Evolutionary conservation across 1,140 invertebrate species (phyloP).

Genomic region (Antheraea mylitta): DNA sequence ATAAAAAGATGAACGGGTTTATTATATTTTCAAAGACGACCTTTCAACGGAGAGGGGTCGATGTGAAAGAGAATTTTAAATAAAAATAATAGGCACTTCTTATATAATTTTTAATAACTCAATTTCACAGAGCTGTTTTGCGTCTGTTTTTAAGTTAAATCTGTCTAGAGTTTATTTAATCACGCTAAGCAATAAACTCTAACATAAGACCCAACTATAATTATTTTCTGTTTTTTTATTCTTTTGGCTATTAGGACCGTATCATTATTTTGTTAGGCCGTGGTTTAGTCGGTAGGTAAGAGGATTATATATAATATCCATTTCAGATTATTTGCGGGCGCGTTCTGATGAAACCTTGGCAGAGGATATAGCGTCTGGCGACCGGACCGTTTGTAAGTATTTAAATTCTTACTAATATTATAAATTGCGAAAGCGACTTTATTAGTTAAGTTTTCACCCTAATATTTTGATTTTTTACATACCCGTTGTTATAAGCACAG

Average conservation of each 20-base stretch:
- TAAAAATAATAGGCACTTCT: constrained; percentile 9
- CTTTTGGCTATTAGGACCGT: background rate
- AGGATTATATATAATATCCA: background rate
- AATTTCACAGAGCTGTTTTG: background rate
- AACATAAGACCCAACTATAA: too few relatives aligned
- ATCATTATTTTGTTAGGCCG: too few relatives aligned
- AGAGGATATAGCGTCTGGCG: constrained; percentile 33
- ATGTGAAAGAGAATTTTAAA: constrained; percentile 20
- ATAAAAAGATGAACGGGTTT: constrained; percentile 20
- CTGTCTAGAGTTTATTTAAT: background rate
- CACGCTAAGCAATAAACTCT: background rate
- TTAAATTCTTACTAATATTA: too few relatives aligned
- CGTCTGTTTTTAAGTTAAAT: background rate
- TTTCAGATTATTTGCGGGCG: constrained; percentile 54
- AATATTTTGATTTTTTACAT: too few relatives aligned
- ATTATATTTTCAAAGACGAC: constrained; percentile 21
- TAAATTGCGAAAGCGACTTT: too few relatives aligned
- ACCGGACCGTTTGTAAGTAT: constrained; percentile 56
- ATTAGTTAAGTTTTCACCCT: too few relatives aligned
- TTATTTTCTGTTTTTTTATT: background rate
- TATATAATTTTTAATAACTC: background rate
- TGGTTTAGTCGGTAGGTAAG: background rate
- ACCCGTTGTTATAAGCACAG: too few relatives aligned
- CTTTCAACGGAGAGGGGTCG: constrained; percentile 9
- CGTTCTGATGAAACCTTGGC: constrained; percentile 45